phyloP scores from a whole-genome alignment of 1,140 invertebrate genomes.

The Coboldia fuscipes region DNA sequence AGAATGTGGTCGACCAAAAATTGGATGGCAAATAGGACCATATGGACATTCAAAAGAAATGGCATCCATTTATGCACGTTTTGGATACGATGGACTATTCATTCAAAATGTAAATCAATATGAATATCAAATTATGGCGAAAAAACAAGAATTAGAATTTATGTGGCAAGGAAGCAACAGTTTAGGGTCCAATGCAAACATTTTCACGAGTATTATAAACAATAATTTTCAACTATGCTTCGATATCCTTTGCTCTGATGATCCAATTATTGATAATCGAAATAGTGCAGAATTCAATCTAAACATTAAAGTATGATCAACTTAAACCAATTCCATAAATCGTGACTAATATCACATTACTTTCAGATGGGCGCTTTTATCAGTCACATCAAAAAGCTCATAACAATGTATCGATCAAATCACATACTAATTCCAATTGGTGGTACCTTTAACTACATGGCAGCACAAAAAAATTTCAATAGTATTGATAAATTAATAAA shows the following conservation, averaged over 20 bases:
- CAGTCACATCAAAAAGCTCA: too few species aligned
- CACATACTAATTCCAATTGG: too few species aligned
- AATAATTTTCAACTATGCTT: constrained; percentile 68
- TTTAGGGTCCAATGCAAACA: constrained; percentile 31
- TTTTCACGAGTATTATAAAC: constrained; percentile 47
- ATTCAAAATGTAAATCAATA: constrained; percentile 68
- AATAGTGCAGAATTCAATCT: constrained; percentile 37
- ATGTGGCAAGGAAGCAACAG: constrained; percentile 61
- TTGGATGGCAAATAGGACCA: constrained; percentile 81
- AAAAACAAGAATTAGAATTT: constrained; percentile 50
- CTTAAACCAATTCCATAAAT: too few species aligned
- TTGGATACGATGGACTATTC: constrained; percentile 67
- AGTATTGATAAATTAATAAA: constrained; percentile 10
- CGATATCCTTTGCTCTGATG: constrained; percentile 55
- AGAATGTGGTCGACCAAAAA: constrained; percentile 44
- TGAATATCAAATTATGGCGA: constrained; percentile 41
- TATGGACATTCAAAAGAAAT: constrained; percentile 72
- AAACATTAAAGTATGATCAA: too few species aligned
- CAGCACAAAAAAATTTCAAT: too few species aligned
- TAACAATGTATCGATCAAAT: too few species aligned
- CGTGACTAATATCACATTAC: too few species aligned
- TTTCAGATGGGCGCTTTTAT: too few species aligned
- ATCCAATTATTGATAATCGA: constrained; percentile 48
- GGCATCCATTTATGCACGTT: constrained; percentile 53
- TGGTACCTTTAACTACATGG: too few species aligned